phyloP scores from a whole-genome alignment of 2,113 vertebrate species.

The Callospermophilus lateralis region DNA sequence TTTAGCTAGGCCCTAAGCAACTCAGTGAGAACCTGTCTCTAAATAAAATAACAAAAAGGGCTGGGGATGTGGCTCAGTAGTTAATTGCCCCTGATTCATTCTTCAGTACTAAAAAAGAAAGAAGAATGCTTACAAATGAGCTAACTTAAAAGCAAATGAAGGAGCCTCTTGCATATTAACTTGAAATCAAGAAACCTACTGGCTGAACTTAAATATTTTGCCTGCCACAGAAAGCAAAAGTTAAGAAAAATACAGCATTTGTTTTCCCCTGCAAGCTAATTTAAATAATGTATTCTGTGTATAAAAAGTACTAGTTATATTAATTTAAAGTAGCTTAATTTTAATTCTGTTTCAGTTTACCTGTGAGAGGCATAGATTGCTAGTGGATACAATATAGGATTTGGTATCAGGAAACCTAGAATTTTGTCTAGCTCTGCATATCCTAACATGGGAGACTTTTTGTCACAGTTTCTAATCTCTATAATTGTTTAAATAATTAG shows the following conservation, averaged over 20 bases:
- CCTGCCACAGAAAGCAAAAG: not conserved
- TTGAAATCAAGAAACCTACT: not conserved
- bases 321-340: not conserved
- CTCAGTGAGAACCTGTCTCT: too few relatives aligned
- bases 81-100: too few relatives aligned
- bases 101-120: too few relatives aligned
- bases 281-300: not conserved
- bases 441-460: not conserved
- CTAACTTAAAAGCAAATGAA: too few relatives aligned
- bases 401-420: not conserved
- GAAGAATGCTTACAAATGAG: too few relatives aligned
- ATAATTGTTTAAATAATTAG: not conserved
- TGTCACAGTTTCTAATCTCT: slow-evolving; percentile 32
- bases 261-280: not conserved
- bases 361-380: not conserved
- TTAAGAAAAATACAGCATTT: not conserved
- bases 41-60: too few relatives aligned
- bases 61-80: too few relatives aligned
- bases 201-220: not conserved
- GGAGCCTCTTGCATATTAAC: not conserved
- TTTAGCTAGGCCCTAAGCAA: too few relatives aligned
- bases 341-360: slow-evolving; percentile 38
- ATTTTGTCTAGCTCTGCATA: slow-evolving; percentile 20
- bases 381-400: not conserved
- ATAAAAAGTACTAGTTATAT: not conserved